Base-by-base conservation (phyloP, 2,113 vertebrate species). In the Actenoides hombroni region DNA sequence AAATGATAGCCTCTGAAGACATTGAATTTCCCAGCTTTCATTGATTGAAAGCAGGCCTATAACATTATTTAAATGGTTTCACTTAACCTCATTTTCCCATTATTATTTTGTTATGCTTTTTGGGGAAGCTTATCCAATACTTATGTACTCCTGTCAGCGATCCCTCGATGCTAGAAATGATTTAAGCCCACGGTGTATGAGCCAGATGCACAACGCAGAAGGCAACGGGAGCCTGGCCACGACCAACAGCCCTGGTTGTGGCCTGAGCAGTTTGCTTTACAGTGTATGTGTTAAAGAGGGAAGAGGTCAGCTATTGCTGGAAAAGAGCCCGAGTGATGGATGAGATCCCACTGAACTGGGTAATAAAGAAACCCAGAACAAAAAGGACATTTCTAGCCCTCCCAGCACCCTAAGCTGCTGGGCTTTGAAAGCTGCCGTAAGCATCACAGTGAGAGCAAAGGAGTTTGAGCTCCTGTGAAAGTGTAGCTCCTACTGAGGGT, bases 61-160 rank as follows among this genome's bases (percentile, higher is more conserved):
- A 86, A 86, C 56, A 4, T 37, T 83, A 92, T 56, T 83, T 82
- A 94, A 95, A 96, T 71, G 90, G 73, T 94, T 96, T 86, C 87
- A 81, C 85, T 95, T 90, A 95, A 94, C 94, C 92, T 97, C 81
- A 64, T 96, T 94, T 94, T 31, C 68, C 64, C 4, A 1, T 61
- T 91, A 54, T 65, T 81, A 93, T 93, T 95, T 78, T 67, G 92
- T 94, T 95, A 80, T 60, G 88, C 42, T 95, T 96, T 95, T 90
- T 84, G 83, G 64, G 75, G 82, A 73, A 56, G 84, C 82, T 83
- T 90, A 70, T 70, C 8, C 19, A 59, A 70, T n/a, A 46, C 39
- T 83, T 92, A 74, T 67, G 91, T 77, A 68, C 85, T 76, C 28
- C 71, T 53, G 68, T 28, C 61, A 35, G 67, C 1, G 54, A 67